Percentiles rank a stretch among this genome's conserved stretches.
These are phyloP conservation scores for Pseudomugil tenellus DNA, from an alignment of 2,797 vertebrate species.

Conservation along the genomic window DNA sequence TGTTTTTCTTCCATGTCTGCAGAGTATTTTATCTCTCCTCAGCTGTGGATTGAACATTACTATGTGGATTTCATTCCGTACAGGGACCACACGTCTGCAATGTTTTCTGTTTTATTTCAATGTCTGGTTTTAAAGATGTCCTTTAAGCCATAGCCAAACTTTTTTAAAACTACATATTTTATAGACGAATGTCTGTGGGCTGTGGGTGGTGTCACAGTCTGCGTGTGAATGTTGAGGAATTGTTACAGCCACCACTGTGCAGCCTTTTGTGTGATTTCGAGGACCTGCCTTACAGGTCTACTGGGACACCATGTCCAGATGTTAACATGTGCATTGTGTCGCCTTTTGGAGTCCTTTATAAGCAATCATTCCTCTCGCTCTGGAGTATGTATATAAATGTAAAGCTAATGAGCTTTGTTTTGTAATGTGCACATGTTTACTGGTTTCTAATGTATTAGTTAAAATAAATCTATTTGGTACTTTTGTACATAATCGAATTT, in stretches of 20 bases:
- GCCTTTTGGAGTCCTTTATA: conserved; percentile 20
- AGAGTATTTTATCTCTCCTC: conserved; percentile 7
- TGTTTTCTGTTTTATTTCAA: conserved; percentile 23
- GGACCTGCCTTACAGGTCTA: conserved; percentile 20
- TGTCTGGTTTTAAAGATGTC: conserved; percentile 37
- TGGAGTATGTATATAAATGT: conserved; percentile 39
- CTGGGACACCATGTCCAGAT: conserved; percentile 9
- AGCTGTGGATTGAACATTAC: not conserved
- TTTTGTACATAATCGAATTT: conserved; percentile 43
- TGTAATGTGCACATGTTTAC: conserved; percentile 70
- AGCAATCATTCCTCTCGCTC: conserved; percentile 67
- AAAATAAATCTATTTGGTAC: conserved; percentile 69
- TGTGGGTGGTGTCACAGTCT: conserved; percentile 15
- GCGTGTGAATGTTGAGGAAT: conserved; percentile 14
- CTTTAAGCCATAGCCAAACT: conserved; percentile 63
- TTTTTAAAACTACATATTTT: conserved; percentile 36
- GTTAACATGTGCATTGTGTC: conserved; percentile 6
- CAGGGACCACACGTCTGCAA: conserved; percentile 10
- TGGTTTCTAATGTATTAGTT: conserved; percentile 67
- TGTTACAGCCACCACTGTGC: conserved; percentile 13
- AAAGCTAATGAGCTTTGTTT: conserved; percentile 64
- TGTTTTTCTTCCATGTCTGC: conserved; percentile 23
- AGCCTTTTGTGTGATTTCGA: conserved; percentile 23
- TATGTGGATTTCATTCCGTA: conserved; percentile 51
- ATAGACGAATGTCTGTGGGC: conserved; percentile 25